Evolutionary conservation across 2,113 vertebrate genomes (phyloP).

Genomic region (Muscicapa adusta): DNA sequence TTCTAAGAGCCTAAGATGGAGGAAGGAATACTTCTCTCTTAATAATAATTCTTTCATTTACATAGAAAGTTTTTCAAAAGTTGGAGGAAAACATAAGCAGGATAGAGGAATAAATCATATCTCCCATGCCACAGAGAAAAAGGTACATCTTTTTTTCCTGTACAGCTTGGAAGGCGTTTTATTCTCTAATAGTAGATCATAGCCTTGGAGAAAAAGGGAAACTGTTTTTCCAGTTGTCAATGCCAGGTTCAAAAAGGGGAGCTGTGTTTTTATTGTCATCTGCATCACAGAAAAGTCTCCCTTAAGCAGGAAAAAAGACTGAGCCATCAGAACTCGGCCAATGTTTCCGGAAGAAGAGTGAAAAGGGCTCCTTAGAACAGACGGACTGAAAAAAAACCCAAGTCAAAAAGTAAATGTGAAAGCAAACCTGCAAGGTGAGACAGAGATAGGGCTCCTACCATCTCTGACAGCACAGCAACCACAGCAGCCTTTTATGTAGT

Average conservation of each 20-base stretch:
- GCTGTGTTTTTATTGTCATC: neutral
- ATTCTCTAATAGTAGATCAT: neutral
- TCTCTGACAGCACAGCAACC: fast-evolving
- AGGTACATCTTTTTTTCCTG: neutral
- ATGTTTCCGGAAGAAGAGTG: neutral
- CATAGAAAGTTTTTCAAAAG: neutral
- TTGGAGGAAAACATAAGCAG: neutral
- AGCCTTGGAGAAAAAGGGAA: neutral
- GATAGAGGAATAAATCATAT: fast-evolving
- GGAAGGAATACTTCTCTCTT: neutral
- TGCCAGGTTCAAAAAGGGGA: neutral
- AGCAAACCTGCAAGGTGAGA: neutral
- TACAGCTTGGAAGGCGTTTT: neutral
- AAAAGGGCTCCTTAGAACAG: neutral
- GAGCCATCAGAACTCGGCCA: neutral
- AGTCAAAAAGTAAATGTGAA: neutral
- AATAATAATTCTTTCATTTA: neutral
- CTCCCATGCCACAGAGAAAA: neutral
- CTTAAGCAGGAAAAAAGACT: neutral
- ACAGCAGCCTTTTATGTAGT: neutral
- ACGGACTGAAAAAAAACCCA: neutral
- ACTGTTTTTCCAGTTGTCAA: neutral
- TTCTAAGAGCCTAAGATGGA: neutral
- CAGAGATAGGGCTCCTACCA: neutral
- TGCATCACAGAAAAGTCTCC: neutral